Base-by-base conservation (phyloP, 2,888 invertebrate species). In the Pocota personata region DNA sequence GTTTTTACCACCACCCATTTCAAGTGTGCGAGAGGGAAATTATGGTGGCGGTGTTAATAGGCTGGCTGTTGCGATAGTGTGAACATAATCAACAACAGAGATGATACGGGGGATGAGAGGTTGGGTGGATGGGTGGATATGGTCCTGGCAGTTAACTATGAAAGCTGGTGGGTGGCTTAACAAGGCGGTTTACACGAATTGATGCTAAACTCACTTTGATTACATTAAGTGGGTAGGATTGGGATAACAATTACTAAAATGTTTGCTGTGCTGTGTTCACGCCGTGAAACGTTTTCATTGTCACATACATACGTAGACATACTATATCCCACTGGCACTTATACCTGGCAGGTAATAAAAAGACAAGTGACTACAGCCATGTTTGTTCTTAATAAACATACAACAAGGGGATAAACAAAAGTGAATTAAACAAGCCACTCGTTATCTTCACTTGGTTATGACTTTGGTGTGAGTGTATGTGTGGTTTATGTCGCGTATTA, bases 171-270 rank as follows among this genome's bases (percentile, higher is more conserved):
- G 60, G 77, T 35, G 60, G 52, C 30, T 52, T 32, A 60, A 60
- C n/a, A 50, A 40, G 60, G 19, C 40, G 62, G 62, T 64, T 19
- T 6, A 57, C 37, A 30, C 30, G 16, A 78, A 71, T 43, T 66
- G 32, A 46, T 73, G 35, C 24, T 55, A 55, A 80, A 67, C 14
- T 75, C 46, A 30, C 46, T 55, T 75, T 75, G 76, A 82, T 76
- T 69, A 76, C 69, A 69, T 62, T 64, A 62, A 82, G 82, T 62
- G 58, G 76, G 37, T 32, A 66, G 58, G 77, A 58, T 66, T 64
- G 40, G 57, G 58, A 71, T 76, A 72, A 71, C 71, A 82, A 82
- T 82, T 71, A 82, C 67, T 60, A 43, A 57, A 67, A 60, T 67
- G 52, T 67, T 50, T 66, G 16, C 79, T 48, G 14, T 57, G 40